Evolutionary conservation across 1,140 invertebrate genomes (phyloP).

Genomic region (Mylabris phalerata): DNA sequence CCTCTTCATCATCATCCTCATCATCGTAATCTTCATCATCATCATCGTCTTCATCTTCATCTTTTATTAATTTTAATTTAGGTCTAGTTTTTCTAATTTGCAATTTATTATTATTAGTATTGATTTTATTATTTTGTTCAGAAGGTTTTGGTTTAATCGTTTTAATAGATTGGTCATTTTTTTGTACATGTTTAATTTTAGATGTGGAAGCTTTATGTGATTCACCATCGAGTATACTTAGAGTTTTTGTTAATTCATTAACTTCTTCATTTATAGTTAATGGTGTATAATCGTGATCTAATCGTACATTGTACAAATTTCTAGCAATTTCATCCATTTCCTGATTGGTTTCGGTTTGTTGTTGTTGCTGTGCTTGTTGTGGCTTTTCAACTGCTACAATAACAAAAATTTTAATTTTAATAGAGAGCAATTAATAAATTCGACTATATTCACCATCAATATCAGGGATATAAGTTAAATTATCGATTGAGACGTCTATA

Average conservation of each 20-base stretch:
- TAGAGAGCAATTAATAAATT: neutral
- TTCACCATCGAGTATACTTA: conserved; percentile 36
- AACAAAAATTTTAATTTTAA: neutral
- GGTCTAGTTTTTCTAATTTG: neutral
- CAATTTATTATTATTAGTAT: conserved; percentile 4
- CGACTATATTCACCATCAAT: conserved; percentile 21
- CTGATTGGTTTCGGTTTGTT: neutral
- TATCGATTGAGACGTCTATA: conserved; percentile 37
- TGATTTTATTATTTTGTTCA: neutral
- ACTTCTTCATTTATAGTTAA: conserved; percentile 44
- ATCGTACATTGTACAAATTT: conserved; percentile 50
- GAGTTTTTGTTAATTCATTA: conserved; percentile 37
- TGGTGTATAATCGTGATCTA: conserved; percentile 62
- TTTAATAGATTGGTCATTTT: neutral
- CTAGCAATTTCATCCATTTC: conserved; percentile 47
- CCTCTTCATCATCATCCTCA: conserved; percentile 27
- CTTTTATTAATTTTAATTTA: conserved; percentile 1
- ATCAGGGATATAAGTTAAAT: conserved; percentile 35
- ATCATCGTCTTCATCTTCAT: conserved; percentile 17
- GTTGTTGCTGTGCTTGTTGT: neutral
- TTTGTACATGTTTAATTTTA: neutral
- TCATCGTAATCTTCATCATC: conserved; percentile 23
- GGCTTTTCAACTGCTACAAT: too few relatives aligned
- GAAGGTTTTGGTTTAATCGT: too few relatives aligned
- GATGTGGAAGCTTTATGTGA: conserved; percentile 4